phyloP scores from a whole-genome alignment of 2,797 vertebrate species.

The Sebastes iracundus region DNA sequence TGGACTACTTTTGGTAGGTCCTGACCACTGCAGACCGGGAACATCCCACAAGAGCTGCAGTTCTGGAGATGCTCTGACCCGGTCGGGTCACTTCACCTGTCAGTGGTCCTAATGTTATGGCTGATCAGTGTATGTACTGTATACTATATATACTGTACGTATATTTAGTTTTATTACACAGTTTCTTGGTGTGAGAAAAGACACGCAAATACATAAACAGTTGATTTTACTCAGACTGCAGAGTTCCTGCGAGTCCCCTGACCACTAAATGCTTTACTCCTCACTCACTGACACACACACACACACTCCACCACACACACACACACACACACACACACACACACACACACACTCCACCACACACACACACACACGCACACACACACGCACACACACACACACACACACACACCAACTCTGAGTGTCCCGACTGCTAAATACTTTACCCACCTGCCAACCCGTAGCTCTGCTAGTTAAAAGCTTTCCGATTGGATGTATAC shows the following conservation, averaged over 20 bases:
- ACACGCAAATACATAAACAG: conserved; percentile 2
- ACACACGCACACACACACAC: conserved; percentile 25
- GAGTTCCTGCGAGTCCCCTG: conserved; percentile 36
- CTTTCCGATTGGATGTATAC: conserved; percentile 74
- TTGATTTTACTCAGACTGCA: conserved; percentile 4
- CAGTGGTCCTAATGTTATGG: no score
- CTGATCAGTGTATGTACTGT: no score
- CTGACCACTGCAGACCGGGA: no score
- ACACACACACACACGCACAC: conserved; percentile 24
- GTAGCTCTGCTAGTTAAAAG: conserved; percentile 78
- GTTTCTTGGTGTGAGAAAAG: background rate
- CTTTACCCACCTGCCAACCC: conserved; percentile 77
- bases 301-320: conserved; percentile 19
- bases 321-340: conserved; percentile 20
- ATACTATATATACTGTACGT: no score
- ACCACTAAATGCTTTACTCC: conserved; percentile 72
- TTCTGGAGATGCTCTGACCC: no score
- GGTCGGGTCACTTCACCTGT: no score
- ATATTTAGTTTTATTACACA: background rate
- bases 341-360: conserved; percentile 18
- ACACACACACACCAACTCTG: conserved; percentile 29
- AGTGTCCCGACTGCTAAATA: conserved; percentile 69
- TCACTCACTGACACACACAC: conserved; percentile 23
- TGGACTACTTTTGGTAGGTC: no score
- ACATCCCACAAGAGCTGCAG: no score